Percentiles rank a stretch among this genome's conserved stretches.
Evolutionary conservation across 2,888 invertebrate genomes (phyloP).

Genomic region (Furcula furcula): DNA sequence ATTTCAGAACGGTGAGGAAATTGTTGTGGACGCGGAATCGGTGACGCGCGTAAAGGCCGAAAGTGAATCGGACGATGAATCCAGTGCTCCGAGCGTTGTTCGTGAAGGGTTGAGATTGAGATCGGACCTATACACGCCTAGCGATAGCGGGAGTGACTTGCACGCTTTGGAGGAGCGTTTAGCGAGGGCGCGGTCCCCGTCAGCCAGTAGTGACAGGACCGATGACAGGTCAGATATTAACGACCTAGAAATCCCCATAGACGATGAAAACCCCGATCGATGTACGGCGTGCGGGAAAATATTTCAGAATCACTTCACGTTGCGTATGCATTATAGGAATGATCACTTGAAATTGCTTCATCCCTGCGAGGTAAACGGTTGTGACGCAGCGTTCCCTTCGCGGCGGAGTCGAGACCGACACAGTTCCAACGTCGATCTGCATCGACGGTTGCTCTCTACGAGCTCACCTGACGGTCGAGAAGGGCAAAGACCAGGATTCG

Average conservation of each 20-base stretch:
- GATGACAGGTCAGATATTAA: constrained; percentile 67
- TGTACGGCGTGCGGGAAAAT: constrained; percentile 94
- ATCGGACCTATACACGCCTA: constrained; percentile 75
- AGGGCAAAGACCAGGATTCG: constrained; percentile 72
- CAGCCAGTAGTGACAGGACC: constrained; percentile 68
- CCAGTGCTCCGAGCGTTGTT: constrained; percentile 73
- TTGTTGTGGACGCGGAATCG: constrained; percentile 64
- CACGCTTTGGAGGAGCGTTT: constrained; percentile 76
- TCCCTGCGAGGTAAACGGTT: constrained; percentile 94
- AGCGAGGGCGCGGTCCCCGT: constrained; percentile 77
- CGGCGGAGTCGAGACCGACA: constrained; percentile 85
- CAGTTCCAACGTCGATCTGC: constrained; percentile 81
- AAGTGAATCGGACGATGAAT: constrained; percentile 76
- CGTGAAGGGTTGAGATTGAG: constrained; percentile 72
- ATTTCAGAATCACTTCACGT: constrained; percentile 94
- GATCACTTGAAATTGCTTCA: constrained; percentile 95
- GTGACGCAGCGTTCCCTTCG: constrained; percentile 95
- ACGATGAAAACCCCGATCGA: constrained; percentile 92
- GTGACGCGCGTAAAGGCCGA: constrained; percentile 71
- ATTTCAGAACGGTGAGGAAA: constrained; percentile 72
- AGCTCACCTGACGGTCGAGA: constrained; percentile 76
- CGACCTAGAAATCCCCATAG: constrained; percentile 90
- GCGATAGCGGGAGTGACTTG: constrained; percentile 74
- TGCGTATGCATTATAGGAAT: constrained; percentile 95
- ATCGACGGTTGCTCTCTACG: constrained; percentile 76